phyloP scores from a whole-genome alignment of 2,113 vertebrate species.

The Neofelis nebulosa region DNA sequence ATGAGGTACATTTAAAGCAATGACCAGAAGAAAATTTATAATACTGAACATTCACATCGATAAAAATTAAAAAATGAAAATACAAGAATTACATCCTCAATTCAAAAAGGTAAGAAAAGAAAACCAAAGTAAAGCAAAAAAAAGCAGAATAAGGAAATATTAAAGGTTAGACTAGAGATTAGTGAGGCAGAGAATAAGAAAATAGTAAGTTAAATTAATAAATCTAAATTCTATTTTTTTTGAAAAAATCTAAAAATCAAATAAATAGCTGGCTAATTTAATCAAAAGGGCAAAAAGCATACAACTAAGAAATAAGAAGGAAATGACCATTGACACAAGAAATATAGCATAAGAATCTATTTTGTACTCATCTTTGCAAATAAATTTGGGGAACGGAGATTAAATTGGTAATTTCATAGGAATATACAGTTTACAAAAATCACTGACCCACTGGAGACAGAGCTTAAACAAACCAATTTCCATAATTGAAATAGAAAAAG shows the following conservation, averaged over 20 bases:
- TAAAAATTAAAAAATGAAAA: not conserved
- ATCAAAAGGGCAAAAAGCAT: not conserved
- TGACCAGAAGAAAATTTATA: not conserved
- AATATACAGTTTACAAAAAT: constrained; percentile 3
- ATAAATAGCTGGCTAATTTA: not conserved
- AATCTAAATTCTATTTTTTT: not conserved
- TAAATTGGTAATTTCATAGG: not conserved
- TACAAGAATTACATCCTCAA: not conserved
- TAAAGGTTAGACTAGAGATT: not conserved
- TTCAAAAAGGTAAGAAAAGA: not conserved
- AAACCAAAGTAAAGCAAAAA: constrained; percentile 3
- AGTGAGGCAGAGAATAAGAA: not conserved
- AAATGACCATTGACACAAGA: not conserved
- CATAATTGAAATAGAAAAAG: not conserved
- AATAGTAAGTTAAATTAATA: not conserved
- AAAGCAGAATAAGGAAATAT: not conserved
- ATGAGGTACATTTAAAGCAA: not conserved
- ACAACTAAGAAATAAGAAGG: not conserved
- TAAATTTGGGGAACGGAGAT: not conserved
- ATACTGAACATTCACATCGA: not conserved
- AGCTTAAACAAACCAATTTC: constrained; percentile 11
- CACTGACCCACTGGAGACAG: not conserved
- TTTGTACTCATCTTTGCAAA: not conserved
- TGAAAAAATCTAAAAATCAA: not conserved
- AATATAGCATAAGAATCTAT: not conserved